Conservation (phyloP, 1,140 invertebrate genomes). For the Anagrus nilaparvatae region DNA sequence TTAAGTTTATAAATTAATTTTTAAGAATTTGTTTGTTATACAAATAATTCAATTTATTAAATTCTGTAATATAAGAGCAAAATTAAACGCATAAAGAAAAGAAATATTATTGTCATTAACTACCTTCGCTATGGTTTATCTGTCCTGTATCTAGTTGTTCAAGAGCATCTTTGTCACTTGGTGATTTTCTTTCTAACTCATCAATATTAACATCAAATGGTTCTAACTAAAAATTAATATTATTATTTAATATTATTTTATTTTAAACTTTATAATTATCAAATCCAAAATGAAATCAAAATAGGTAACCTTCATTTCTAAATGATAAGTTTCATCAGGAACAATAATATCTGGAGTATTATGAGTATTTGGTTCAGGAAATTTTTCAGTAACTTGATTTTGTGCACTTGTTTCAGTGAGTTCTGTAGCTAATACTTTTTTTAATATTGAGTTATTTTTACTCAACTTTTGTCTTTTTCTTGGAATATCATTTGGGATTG, state of each 20-base stretch:
- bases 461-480: conserved; percentile 31
- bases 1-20: background rate
- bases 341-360: no score
- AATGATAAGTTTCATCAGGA: conserved; percentile 28
- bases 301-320: conserved; percentile 35
- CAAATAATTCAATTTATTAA: background rate
- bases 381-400: conserved; percentile 16
- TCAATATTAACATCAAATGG: conserved; percentile 29
- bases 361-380: conserved; percentile 17
- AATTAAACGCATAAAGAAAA: conserved; percentile 1
- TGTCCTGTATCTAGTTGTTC: conserved; percentile 28
- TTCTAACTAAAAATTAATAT: conserved; percentile 32
- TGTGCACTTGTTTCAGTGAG: conserved; percentile 19
- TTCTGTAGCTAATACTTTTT: conserved; percentile 27
- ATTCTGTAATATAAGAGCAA: background rate
- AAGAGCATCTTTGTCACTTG: conserved; percentile 21
- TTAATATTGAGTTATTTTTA: conserved; percentile 30
- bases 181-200: conserved; percentile 23
- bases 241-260: conserved; percentile 5
- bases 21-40: background rate
- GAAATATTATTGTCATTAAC: conserved; percentile 10
- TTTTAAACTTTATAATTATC: conserved; percentile 3
- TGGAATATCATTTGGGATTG: conserved; percentile 20
- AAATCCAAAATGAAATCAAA: conserved; percentile 1
- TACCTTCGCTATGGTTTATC: conserved; percentile 27